Evolutionary conservation across 2,888 invertebrate genomes (phyloP).

Genomic region (Dyspetes luteomarginatus): DNA sequence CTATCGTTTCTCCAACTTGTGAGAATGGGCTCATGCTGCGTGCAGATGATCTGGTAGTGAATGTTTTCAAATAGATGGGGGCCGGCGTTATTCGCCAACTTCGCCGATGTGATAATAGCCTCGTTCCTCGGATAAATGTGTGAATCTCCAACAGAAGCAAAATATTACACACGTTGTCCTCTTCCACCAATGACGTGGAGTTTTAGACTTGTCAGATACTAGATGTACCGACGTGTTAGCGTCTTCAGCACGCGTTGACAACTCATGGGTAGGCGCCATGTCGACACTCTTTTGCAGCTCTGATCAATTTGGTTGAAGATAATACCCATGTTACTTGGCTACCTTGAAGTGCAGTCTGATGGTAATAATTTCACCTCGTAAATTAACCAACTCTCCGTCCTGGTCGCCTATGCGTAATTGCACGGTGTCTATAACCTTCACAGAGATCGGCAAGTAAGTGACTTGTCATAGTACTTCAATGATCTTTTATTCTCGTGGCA

Average conservation of each 20-base stretch:
- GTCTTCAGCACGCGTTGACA: slow-evolving; percentile 26
- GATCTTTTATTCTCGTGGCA: slow-evolving; percentile 75
- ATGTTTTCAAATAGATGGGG: slow-evolving; percentile 77
- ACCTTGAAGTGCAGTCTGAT: slow-evolving; percentile 65
- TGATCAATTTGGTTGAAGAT: slow-evolving; percentile 37
- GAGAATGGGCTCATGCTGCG: slow-evolving; percentile 50
- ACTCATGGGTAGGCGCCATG: slow-evolving; percentile 44
- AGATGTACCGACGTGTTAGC: slow-evolving; percentile 44
- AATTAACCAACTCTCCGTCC: slow-evolving; percentile 64
- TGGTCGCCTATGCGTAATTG: slow-evolving; percentile 67
- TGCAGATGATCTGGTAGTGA: slow-evolving; percentile 75
- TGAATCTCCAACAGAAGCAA: slow-evolving; percentile 41
- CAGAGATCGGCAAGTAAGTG: slow-evolving; percentile 66
- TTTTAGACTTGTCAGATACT: slow-evolving; percentile 42
- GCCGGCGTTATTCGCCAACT: slow-evolving; percentile 57
- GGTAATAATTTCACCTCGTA: slow-evolving; percentile 67
- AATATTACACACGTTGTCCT: slow-evolving; percentile 19
- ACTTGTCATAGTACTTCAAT: slow-evolving; percentile 65
- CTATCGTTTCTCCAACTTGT: slow-evolving; percentile 38
- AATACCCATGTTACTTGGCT: slow-evolving; percentile 48
- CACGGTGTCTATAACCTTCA: slow-evolving; percentile 60
- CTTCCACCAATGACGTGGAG: slow-evolving; percentile 21
- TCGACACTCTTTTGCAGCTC: slow-evolving; percentile 41
- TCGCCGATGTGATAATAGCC: neutral
- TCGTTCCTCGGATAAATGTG: slow-evolving; percentile 48